These are phyloP conservation scores for Delphinapterus leucas DNA, from an alignment of 2,113 vertebrate genomes.

Conservation along the genomic window DNA sequence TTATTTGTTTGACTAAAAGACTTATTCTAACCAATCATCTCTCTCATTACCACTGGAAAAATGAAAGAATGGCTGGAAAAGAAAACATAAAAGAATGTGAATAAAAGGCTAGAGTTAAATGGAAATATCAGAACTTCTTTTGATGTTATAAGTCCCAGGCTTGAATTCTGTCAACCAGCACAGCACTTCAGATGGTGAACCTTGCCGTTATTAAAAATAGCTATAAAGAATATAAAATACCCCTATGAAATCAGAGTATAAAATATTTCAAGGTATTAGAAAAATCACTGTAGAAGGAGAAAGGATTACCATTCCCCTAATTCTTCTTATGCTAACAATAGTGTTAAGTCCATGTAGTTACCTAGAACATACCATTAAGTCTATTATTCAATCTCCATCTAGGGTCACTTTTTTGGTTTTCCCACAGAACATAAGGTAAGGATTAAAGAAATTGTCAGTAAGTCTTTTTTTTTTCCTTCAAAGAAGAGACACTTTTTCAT, in stretches of 20 bases:
- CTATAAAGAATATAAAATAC: neutral
- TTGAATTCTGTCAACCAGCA: slow-evolving; percentile 28
- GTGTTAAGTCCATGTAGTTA: neutral
- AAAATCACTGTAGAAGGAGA: neutral
- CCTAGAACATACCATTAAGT: neutral
- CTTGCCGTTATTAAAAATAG: neutral
- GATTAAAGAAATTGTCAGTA: neutral
- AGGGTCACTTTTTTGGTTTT: neutral
- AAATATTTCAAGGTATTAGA: neutral
- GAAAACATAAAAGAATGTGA: slow-evolving; percentile 33
- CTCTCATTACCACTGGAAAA: slow-evolving; percentile 50
- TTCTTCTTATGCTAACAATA: neutral
- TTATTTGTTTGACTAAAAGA: slow-evolving; percentile 35
- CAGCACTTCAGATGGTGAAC: neutral
- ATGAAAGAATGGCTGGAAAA: slow-evolving; percentile 34
- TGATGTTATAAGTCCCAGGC: neutral
- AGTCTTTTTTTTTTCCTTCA: neutral
- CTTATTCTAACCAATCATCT: slow-evolving; percentile 37
- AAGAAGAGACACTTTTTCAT: neutral
- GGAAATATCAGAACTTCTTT: slow-evolving; percentile 29
- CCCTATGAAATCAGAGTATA: neutral
- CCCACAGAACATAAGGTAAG: neutral
- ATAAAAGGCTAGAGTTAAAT: slow-evolving; percentile 18
- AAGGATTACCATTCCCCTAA: neutral
- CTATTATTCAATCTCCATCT: neutral